Evolutionary conservation across 2,113 vertebrate species (phyloP).

Genomic region (Heterocephalus glaber): DNA sequence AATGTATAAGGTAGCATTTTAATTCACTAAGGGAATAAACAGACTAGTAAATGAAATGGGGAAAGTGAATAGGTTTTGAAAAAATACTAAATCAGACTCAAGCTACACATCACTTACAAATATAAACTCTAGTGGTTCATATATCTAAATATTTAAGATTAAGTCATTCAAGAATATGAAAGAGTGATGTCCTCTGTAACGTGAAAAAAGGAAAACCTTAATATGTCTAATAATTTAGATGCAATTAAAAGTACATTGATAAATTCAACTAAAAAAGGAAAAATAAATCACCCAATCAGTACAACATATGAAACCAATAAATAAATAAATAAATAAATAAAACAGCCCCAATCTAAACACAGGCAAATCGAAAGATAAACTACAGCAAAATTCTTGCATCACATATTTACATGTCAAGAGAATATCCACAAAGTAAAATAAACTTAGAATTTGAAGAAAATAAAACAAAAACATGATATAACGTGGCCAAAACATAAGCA

Average conservation of each 20-base stretch:
- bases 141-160: not conserved
- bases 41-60: not conserved
- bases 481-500: not conserved
- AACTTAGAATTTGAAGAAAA: not conserved
- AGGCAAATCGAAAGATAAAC: not conserved
- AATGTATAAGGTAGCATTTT: not conserved
- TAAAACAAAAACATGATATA: not conserved
- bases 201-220: not conserved
- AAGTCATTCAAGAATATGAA: not conserved
- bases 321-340: not conserved
- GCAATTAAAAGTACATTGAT: not conserved
- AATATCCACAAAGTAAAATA: not conserved
- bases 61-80: not conserved
- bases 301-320: not conserved
- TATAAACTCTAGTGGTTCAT: not conserved
- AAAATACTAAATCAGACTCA: conserved; percentile 5
- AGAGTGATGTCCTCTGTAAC: not conserved
- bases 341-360: not conserved
- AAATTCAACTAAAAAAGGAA: not conserved
- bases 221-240: not conserved
- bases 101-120: not conserved
- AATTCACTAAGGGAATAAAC: not conserved
- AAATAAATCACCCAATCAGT: not conserved
- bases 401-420: not conserved
- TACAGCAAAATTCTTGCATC: not conserved